Base-by-base conservation (phyloP, 2,797 vertebrate genomes). In the Poecilia gillii region DNA sequence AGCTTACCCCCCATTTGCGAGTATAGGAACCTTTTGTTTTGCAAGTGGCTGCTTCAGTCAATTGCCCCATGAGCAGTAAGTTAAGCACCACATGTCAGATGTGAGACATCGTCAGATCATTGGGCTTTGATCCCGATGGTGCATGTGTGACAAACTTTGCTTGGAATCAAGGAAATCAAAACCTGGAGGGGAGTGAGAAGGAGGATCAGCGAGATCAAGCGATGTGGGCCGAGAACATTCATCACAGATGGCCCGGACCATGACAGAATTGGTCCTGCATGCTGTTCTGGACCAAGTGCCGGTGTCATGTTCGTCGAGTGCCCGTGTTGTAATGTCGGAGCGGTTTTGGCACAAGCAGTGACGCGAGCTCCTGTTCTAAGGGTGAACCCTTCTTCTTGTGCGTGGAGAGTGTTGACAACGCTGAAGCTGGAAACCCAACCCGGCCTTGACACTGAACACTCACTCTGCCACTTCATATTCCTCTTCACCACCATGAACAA, bases 211-310 rank as follows among this genome's bases (percentile, higher is more conserved):
- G 86, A 91, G 91, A 93, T 93, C 92, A 93, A 93, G 92, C 85
- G 73, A 90, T 87, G 90, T 87, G 88, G 89, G 89, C 88, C 77
- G 83, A 93, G 94, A 93, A 93, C 91, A 94, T 94, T 96, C 88
- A 87, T 93, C 91, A 94, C 92, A 95, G 91, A 95, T 94, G 94
- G 93, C 84, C 81, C 12, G 49, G 83, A 85, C 85, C 85, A 81
- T 92, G 93, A 94, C 90, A 93, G 87, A 94, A 94, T 92, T 91
- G 91, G 86, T 94, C 89, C 93, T 93, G 92, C 85, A 85, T 93
- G 93, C 90, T 90, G 90, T 91, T 94, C 94, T 94, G 88, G 86
- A 87, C 85, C 73, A 79, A 90, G 86, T 41, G 74, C 59, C 64
- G 89, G 93, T 95, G 89, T 95, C 91, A 87, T 91, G 86, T 94